These are phyloP conservation scores for Bubo bubo DNA, from an alignment of 2,113 vertebrate genomes.

Conservation along the genomic window DNA sequence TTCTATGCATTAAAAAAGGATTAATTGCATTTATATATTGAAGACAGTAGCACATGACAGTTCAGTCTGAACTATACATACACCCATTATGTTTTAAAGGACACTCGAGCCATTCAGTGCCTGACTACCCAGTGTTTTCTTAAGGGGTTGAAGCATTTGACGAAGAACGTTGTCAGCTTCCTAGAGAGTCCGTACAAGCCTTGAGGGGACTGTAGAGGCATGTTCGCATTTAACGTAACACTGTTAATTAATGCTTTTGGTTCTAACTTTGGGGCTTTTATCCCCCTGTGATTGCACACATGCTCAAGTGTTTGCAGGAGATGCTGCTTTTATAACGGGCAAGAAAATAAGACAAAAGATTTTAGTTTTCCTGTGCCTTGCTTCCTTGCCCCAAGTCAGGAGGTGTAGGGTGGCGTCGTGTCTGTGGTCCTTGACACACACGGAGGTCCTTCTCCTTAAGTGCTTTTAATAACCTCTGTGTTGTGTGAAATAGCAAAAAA, in stretches of 20 bases:
- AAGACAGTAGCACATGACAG: fast-evolving
- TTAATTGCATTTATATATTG: neutral
- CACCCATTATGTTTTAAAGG: neutral
- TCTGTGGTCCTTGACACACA: neutral
- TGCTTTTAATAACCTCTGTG: fast-evolving
- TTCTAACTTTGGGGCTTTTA: fast-evolving
- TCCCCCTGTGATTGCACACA: fast-evolving
- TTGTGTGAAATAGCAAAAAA: neutral
- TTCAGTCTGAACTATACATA: neutral
- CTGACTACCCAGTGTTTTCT: neutral
- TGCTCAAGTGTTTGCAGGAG: neutral
- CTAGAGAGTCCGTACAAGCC: neutral
- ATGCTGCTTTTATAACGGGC: neutral
- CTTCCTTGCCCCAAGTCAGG: neutral
- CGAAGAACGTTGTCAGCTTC: neutral
- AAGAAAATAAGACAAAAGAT: fast-evolving
- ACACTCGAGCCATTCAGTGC: neutral
- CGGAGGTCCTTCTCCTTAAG: fast-evolving
- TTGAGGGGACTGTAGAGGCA: neutral
- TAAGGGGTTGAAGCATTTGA: neutral
- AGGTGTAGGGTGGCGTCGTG: fast-evolving
- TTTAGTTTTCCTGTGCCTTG: neutral
- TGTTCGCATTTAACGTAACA: fast-evolving
- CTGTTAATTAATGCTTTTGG: neutral
- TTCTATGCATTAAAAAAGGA: neutral